phyloP scores from a whole-genome alignment of 2,113 vertebrate species.

The Odocoileus hemionus region DNA sequence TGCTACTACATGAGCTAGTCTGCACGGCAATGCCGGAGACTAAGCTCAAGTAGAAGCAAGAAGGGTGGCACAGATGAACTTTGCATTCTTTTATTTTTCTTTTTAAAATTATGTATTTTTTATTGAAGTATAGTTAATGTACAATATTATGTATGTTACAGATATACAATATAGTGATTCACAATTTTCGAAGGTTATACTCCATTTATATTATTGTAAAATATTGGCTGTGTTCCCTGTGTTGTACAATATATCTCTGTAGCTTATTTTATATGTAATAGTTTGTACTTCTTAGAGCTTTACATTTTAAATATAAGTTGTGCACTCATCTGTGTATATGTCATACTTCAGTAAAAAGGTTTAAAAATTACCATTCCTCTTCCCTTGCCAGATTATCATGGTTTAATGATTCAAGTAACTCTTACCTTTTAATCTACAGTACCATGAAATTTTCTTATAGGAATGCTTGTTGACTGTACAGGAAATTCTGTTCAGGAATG shows the following conservation, averaged over 20 bases:
- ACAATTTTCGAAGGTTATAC: neutral
- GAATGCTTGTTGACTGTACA: neutral
- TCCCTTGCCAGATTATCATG: neutral
- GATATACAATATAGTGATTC: neutral
- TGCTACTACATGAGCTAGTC: too few relatives aligned
- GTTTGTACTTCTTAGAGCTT: neutral
- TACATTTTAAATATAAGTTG: conserved; percentile 3
- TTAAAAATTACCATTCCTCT: neutral
- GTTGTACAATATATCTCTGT: neutral
- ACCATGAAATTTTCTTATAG: neutral
- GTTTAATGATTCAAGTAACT: conserved; percentile 3
- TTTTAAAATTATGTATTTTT: neutral
- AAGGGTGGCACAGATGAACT: neutral
- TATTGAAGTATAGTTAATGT: neutral
- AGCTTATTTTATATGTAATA: neutral
- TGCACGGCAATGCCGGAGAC: too few relatives aligned
- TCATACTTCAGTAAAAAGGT: neutral
- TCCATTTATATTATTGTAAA: neutral
- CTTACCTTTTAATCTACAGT: neutral
- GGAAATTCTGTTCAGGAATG: neutral
- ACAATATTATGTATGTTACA: neutral
- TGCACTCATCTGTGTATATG: neutral
- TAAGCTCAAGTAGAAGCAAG: too few relatives aligned
- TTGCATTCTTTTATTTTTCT: neutral
- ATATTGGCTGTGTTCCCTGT: neutral